phyloP scores from a whole-genome alignment of 2,797 vertebrate species.

The Sternarchorhynchus goeldii region DNA sequence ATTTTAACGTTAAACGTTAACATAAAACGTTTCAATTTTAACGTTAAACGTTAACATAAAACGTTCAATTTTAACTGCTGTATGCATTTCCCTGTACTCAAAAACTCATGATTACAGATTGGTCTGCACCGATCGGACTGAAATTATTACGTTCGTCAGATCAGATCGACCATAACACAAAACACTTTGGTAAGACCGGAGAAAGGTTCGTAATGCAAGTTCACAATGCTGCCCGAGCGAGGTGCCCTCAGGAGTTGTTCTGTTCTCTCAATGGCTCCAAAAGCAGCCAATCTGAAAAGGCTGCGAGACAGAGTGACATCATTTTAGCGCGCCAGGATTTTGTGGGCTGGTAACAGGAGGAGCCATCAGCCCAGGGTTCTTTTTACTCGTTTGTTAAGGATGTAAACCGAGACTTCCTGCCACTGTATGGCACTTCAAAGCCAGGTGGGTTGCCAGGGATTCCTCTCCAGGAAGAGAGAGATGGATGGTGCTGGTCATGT shows the following conservation, averaged over 20 bases:
- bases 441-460: conserved; percentile 49
- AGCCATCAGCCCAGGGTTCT: conserved; percentile 38
- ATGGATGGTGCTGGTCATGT: neutral
- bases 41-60: too few species aligned
- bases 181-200: too few species aligned
- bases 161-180: too few species aligned
- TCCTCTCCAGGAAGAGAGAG: conserved; percentile 38
- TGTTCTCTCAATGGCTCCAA: neutral
- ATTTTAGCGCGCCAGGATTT: conserved; percentile 39
- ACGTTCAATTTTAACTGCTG: too few species aligned
- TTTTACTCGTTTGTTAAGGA: conserved; percentile 48
- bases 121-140: too few species aligned
- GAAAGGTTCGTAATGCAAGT: too few species aligned
- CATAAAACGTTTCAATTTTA: too few species aligned
- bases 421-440: conserved; percentile 53
- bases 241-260: neutral
- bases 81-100: too few species aligned
- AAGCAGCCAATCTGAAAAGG: conserved; percentile 8
- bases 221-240: too few species aligned
- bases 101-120: too few species aligned
- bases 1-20: too few species aligned
- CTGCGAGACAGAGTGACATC: conserved; percentile 46
- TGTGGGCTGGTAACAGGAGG: conserved; percentile 55
- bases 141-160: too few species aligned
- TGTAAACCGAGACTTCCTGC: conserved; percentile 57